Percentiles rank a stretch among this genome's conserved stretches.
phyloP scores from a whole-genome alignment of 2,888 invertebrate genomes.

The Notodonta dromedarius region DNA sequence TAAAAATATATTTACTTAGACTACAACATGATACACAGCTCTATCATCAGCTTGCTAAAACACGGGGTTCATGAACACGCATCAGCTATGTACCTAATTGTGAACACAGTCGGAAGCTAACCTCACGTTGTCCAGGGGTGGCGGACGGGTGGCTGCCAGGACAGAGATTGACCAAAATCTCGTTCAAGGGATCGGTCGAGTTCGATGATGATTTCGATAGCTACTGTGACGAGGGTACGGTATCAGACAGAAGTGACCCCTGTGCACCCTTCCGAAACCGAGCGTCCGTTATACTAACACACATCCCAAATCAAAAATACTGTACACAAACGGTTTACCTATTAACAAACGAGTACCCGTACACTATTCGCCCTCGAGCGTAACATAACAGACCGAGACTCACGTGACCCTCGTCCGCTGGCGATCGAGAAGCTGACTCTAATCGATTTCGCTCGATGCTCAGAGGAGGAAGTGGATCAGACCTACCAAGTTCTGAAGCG shows the following conservation, averaged over 20 bases:
- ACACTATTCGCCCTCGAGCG: constrained; percentile 33
- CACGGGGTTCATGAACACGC: constrained; percentile 47
- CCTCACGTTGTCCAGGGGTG: constrained; percentile 76
- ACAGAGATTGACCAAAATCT: constrained; percentile 81
- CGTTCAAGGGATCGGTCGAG: constrained; percentile 78
- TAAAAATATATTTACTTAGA: constrained; percentile 21
- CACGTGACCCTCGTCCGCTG: constrained; percentile 39
- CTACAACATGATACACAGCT: constrained; percentile 43
- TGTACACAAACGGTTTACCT: constrained; percentile 51
- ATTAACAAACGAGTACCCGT: constrained; percentile 51
- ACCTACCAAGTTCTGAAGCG: constrained; percentile 98
- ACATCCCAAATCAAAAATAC: constrained; percentile 41
- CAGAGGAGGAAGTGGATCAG: constrained; percentile 92
- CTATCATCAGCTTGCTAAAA: constrained; percentile 50
- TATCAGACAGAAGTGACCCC: constrained; percentile 74
- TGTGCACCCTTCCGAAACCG: constrained; percentile 61
- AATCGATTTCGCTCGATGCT: constrained; percentile 77
- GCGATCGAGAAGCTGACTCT: constrained; percentile 54
- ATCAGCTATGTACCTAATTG: constrained; percentile 34
- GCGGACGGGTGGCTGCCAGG: constrained; percentile 82
- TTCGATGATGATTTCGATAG: constrained; percentile 82
- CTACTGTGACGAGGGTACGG: constrained; percentile 79
- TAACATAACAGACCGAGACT: constrained; percentile 36
- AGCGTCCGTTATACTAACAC: constrained; percentile 61
- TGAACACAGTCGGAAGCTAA: constrained; percentile 65